These are phyloP conservation scores for Jaculus jaculus DNA, from an alignment of 2,113 vertebrate species.

Conservation along the genomic window DNA sequence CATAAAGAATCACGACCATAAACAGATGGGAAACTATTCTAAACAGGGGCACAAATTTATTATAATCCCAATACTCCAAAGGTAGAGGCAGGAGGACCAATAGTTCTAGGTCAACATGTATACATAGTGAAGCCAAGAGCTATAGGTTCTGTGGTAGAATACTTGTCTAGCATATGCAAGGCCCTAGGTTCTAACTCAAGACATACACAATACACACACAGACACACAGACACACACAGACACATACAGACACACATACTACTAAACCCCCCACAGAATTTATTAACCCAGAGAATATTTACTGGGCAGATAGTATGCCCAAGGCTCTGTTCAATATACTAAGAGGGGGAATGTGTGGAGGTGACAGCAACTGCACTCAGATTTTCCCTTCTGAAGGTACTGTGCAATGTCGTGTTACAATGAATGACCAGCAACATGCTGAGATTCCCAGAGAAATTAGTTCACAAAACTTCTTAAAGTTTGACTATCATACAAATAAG, in stretches of 20 bases:
- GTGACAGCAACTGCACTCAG: neutral
- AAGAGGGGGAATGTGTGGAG: neutral
- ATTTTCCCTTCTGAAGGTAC: neutral
- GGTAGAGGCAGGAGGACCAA: neutral
- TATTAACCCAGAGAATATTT: slow-evolving; percentile 40
- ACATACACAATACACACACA: neutral
- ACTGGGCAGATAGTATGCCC: neutral
- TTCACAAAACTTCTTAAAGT: slow-evolving; percentile 49
- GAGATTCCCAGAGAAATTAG: neutral
- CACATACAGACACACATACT: neutral
- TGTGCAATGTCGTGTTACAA: neutral
- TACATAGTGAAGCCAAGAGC: neutral
- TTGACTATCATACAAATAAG: slow-evolving; percentile 18
- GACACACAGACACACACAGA: neutral
- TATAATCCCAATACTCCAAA: neutral
- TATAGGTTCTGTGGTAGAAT: neutral
- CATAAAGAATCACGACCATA: neutral
- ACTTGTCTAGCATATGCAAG: neutral
- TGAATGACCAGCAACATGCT: neutral
- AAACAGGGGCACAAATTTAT: neutral
- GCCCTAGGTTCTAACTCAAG: neutral
- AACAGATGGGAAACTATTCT: neutral
- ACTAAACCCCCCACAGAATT: neutral
- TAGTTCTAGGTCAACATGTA: neutral
- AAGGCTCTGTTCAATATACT: neutral